Evolutionary conservation across 1,140 invertebrate genomes (phyloP).

Genomic region (Zaprionus capensis): DNA sequence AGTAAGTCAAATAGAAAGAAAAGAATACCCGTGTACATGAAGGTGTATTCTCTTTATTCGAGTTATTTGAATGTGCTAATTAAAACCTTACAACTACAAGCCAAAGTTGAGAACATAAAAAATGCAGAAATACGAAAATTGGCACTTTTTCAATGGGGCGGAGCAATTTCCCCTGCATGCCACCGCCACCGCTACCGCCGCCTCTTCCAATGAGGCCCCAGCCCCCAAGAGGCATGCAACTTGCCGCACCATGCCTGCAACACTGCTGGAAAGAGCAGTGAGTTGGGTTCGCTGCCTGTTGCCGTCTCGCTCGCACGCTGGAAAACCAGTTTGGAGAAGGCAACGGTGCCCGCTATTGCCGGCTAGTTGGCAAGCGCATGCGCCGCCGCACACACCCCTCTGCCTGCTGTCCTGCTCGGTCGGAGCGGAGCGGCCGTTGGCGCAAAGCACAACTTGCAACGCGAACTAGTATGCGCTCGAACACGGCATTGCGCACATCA

Average conservation of each 20-base stretch:
- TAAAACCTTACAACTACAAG: slow-evolving; percentile 61
- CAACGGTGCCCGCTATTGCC: slow-evolving; percentile 16
- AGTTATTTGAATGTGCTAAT: slow-evolving; percentile 60
- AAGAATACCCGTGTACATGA: slow-evolving; percentile 1
- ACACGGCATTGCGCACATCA: slow-evolving; percentile 80
- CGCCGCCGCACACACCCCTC: slow-evolving; percentile 54
- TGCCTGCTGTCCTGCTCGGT: slow-evolving; percentile 38
- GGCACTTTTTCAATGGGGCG: slow-evolving; percentile 59
- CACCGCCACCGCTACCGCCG: too few relatives aligned
- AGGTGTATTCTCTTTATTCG: slow-evolving; percentile 27
- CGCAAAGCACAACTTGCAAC: slow-evolving; percentile 64
- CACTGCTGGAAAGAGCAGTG: slow-evolving; percentile 68
- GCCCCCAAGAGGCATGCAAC: slow-evolving; percentile 18
- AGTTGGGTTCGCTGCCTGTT: neutral
- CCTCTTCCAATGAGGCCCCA: slow-evolving; percentile 61
- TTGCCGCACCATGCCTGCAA: slow-evolving; percentile 10
- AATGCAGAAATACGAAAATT: slow-evolving; percentile 48
- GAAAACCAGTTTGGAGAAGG: slow-evolving; percentile 67
- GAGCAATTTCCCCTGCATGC: slow-evolving; percentile 61
- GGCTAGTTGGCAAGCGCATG: slow-evolving; percentile 35
- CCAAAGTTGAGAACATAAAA: slow-evolving; percentile 67
- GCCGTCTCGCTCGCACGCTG: slow-evolving; percentile 51
- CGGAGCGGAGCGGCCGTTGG: slow-evolving; percentile 34
- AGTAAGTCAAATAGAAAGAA: neutral
- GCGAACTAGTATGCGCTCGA: slow-evolving; percentile 83